phyloP scores from a whole-genome alignment of 2,888 invertebrate species.

The Leptinotarsa rubiginosa region DNA sequence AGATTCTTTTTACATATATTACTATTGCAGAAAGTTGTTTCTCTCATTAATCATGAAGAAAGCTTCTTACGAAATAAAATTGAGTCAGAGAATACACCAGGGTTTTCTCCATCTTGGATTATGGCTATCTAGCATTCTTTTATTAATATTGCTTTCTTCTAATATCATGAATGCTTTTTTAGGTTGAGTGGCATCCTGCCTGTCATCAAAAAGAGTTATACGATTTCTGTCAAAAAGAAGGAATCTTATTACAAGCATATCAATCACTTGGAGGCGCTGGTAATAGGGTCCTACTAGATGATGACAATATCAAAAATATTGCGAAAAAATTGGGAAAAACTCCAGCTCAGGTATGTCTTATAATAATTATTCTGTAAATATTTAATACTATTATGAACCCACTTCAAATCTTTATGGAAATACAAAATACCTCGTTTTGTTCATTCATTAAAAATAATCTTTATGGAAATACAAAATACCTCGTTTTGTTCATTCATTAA shows the following conservation, averaged over 20 bases:
- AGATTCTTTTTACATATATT: no score
- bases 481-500: no score
- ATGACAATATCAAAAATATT: conserved; percentile 71
- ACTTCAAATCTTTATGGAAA: no score
- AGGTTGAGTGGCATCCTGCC: conserved; percentile 87
- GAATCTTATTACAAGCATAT: conserved; percentile 83
- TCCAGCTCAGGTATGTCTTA: conserved; percentile 69
- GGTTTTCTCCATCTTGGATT: neutral
- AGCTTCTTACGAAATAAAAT: no score
- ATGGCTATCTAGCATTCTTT: neutral
- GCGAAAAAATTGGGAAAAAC: conserved; percentile 72
- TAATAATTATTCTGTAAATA: no score
- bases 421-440: no score
- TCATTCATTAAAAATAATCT: no score
- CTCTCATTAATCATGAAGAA: no score
- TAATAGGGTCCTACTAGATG: conserved; percentile 69
- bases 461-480: no score
- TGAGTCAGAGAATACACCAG: no score
- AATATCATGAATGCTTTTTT: conserved; percentile 29
- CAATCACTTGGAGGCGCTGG: conserved; percentile 78
- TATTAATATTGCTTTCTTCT: neutral
- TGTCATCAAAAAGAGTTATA: conserved; percentile 74
- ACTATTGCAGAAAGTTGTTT: no score
- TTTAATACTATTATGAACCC: no score
- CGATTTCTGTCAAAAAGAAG: conserved; percentile 73